Conservation (phyloP, 2,113 vertebrate species). For the Sander lucioperca region DNA sequence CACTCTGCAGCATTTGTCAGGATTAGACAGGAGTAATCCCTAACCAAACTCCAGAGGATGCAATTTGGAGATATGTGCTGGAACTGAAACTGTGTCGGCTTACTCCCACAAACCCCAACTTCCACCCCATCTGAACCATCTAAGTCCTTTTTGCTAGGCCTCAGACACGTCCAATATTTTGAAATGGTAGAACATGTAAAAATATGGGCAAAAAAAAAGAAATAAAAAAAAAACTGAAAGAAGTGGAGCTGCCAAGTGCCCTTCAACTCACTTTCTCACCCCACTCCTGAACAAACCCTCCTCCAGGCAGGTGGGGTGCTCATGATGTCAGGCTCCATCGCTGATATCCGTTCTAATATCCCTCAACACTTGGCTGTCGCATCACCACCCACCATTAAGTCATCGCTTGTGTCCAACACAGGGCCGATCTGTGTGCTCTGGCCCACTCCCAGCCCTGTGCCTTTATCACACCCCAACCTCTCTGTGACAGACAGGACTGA, state of each 20-base stretch:
- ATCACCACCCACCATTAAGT: constrained; percentile 80
- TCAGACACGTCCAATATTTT: constrained; percentile 58
- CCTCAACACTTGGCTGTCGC: constrained; percentile 72
- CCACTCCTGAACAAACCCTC: constrained; percentile 44
- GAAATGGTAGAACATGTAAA: constrained; percentile 56
- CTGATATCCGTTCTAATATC: constrained; percentile 77
- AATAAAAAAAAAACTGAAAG: constrained; percentile 22
- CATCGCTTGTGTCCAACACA: constrained; percentile 72
- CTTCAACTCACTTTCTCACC: constrained; percentile 68
- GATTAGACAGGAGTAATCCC: constrained; percentile 83
- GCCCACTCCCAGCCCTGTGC: constrained; percentile 67
- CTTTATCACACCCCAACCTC: constrained; percentile 76
- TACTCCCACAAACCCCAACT: constrained; percentile 70
- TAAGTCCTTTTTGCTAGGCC: constrained; percentile 47
- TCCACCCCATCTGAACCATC: constrained; percentile 62
- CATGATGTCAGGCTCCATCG: constrained; percentile 68
- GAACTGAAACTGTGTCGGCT: constrained; percentile 76
- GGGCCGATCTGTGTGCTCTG: constrained; percentile 67
- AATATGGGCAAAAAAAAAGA: constrained; percentile 2
- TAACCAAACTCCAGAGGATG: constrained; percentile 80
- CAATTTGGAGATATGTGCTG: constrained; percentile 79
- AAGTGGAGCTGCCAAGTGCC: constrained; percentile 59
- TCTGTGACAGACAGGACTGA: constrained; percentile 80
- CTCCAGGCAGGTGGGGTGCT: constrained; percentile 63
- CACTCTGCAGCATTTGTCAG: constrained; percentile 80